These are phyloP conservation scores for Epicampocera succincta DNA, from an alignment of 2,888 invertebrate genomes.

Conservation along the genomic window DNA sequence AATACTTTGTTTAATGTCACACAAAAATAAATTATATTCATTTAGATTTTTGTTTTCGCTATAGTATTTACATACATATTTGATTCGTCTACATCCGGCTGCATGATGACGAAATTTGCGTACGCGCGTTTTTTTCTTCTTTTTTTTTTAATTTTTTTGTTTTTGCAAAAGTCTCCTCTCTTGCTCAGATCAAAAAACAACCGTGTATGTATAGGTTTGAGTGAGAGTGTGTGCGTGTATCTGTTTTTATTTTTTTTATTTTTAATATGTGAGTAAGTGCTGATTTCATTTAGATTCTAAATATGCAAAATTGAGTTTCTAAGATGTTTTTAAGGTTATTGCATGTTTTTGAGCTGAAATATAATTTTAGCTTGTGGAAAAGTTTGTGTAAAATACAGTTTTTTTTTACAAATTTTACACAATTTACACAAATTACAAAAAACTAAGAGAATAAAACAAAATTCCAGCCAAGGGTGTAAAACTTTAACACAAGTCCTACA, in stretches of 20 bases:
- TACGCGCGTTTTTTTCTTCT: conserved; percentile 48
- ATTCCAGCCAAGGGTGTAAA: too few relatives aligned
- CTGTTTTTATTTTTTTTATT: too few relatives aligned
- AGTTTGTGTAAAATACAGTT: too few relatives aligned
- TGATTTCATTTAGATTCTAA: conserved; percentile 41
- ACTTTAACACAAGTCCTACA: too few relatives aligned
- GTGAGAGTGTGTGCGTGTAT: neutral
- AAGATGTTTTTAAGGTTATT: conserved; percentile 1
- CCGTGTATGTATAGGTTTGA: too few relatives aligned
- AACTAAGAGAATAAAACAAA: too few relatives aligned
- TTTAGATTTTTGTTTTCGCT: neutral
- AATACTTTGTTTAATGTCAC: too few relatives aligned
- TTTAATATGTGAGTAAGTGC: neutral
- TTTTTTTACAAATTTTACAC: too few relatives aligned
- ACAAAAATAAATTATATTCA: too few relatives aligned
- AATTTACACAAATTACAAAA: too few relatives aligned
- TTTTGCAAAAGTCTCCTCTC: neutral
- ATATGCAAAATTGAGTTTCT: conserved; percentile 39
- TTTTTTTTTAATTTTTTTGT: neutral
- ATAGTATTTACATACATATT: conserved; percentile 6
- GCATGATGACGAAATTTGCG: conserved; percentile 60
- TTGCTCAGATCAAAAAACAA: neutral
- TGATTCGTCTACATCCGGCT: conserved; percentile 64
- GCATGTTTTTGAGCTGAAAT: conserved; percentile 30
- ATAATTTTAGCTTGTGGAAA: too few relatives aligned